These are phyloP conservation scores for Clupea harengus DNA, from an alignment of 2,113 vertebrate species.

Conservation along the genomic window DNA sequence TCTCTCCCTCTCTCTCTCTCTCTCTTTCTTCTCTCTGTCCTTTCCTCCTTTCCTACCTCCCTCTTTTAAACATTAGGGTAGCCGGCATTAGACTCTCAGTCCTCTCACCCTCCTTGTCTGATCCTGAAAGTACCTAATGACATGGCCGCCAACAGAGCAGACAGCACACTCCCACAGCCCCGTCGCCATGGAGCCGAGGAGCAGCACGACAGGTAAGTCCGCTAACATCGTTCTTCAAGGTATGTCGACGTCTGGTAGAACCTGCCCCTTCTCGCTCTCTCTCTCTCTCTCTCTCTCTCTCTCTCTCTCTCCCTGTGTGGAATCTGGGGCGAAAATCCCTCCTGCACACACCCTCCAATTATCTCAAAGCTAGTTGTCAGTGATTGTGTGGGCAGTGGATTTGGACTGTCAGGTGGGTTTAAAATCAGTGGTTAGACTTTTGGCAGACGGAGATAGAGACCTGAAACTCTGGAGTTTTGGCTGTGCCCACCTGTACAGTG, in stretches of 20 bases:
- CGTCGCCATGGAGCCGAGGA: constrained; percentile 63
- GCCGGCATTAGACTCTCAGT: not conserved
- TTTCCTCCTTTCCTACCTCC: not conserved
- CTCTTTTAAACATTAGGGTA: not conserved
- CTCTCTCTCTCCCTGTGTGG: not conserved
- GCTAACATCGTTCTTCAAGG: constrained; percentile 13
- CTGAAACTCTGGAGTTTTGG: not conserved
- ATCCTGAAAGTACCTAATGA: not conserved
- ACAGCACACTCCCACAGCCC: constrained; percentile 70
- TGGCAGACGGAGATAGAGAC: not conserved
- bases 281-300: not conserved
- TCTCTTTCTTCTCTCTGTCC: too few species aligned
- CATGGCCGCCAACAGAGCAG: constrained; percentile 64
- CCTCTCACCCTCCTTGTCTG: not conserved
- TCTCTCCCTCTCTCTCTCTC: constrained; percentile 36
- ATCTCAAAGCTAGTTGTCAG: not conserved
- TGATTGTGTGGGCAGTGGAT: constrained; percentile 2
- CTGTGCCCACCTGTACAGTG: not conserved
- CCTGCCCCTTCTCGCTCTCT: not conserved
- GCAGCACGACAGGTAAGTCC: constrained; percentile 76
- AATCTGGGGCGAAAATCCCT: not conserved
- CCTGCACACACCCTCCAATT: not conserved
- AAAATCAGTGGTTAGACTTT: not conserved
- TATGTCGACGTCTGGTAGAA: not conserved
- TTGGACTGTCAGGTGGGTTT: constrained; percentile 13